These are phyloP conservation scores for Chiloscyllium plagiosum DNA, from an alignment of 2,113 vertebrate genomes.

Conservation along the genomic window DNA sequence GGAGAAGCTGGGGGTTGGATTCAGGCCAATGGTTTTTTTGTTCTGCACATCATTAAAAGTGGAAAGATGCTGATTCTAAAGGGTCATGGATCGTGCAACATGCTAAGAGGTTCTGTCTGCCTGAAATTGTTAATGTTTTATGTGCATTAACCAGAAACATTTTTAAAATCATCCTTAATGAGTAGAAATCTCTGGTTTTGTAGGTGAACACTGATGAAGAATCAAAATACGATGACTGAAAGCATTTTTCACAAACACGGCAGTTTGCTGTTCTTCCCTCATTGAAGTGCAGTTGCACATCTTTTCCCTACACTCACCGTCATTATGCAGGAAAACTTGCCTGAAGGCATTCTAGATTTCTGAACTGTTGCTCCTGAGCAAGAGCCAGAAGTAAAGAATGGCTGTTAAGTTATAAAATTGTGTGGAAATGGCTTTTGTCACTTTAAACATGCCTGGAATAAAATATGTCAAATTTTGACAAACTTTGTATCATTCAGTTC, in stretches of 20 bases:
- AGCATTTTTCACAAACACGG: not conserved
- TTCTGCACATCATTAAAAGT: not conserved
- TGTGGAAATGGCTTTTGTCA: not conserved
- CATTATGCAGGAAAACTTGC: not conserved
- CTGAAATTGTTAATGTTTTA: not conserved
- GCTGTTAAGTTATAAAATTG: not conserved
- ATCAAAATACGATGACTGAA: not conserved
- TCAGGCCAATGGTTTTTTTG: not conserved
- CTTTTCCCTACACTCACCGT: not conserved
- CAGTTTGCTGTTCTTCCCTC: not conserved
- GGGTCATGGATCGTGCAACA: not conserved
- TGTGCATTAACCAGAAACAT: not conserved
- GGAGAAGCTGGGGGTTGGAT: not conserved
- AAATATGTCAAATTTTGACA: not conserved
- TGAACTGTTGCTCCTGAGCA: not conserved
- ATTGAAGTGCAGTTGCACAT: not conserved
- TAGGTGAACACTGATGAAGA: not conserved
- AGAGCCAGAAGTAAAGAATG: not conserved
- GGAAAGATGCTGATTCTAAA: not conserved
- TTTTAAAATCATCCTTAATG: not conserved
- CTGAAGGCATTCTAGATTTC: not conserved
- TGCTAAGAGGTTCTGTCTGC: not conserved
- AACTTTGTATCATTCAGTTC: not conserved
- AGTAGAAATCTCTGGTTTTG: not conserved
- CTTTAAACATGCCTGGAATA: not conserved